A percentile compares a stretch with the other conserved stretches of the same genome.
These are phyloP conservation scores for Champsocephalus gunnari DNA, from an alignment of 2,797 vertebrate species.

Conservation along the genomic window DNA sequence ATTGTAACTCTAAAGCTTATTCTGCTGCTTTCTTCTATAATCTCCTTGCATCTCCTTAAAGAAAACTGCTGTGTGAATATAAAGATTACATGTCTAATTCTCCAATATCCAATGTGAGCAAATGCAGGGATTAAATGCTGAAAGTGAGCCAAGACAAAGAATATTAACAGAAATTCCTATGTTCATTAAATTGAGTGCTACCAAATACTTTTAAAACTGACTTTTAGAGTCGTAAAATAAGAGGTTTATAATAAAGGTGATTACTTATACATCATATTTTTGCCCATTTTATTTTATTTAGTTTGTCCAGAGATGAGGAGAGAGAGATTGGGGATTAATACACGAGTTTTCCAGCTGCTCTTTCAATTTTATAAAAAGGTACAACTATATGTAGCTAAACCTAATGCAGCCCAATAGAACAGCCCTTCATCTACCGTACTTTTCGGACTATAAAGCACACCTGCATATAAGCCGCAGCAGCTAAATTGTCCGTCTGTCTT, in stretches of 20 bases:
- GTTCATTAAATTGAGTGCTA: not conserved
- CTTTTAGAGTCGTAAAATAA: constrained; percentile 2
- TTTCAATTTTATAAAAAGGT: not conserved
- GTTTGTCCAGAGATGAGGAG: not conserved
- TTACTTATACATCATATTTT: not conserved
- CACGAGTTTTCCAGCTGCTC: not conserved
- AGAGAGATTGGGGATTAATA: not conserved
- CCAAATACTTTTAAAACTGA: not conserved
- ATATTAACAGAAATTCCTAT: not conserved
- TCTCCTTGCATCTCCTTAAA: constrained; percentile 9
- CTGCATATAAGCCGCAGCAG: no score
- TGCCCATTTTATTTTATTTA: not conserved
- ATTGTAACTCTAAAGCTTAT: not conserved
- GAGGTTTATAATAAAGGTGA: not conserved
- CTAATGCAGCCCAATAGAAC: no score
- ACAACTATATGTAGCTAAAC: not conserved
- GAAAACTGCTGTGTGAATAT: constrained; percentile 9
- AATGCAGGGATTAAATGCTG: constrained; percentile 13
- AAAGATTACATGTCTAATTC: constrained; percentile 17
- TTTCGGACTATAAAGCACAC: no score
- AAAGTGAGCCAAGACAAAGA: constrained; percentile 21
- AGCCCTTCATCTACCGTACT: no score
- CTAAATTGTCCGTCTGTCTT: no score
- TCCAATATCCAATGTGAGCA: not conserved
- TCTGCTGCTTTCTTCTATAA: constrained; percentile 23